Base-by-base conservation (phyloP, 2,113 vertebrate species). In the Macrotus californicus region DNA sequence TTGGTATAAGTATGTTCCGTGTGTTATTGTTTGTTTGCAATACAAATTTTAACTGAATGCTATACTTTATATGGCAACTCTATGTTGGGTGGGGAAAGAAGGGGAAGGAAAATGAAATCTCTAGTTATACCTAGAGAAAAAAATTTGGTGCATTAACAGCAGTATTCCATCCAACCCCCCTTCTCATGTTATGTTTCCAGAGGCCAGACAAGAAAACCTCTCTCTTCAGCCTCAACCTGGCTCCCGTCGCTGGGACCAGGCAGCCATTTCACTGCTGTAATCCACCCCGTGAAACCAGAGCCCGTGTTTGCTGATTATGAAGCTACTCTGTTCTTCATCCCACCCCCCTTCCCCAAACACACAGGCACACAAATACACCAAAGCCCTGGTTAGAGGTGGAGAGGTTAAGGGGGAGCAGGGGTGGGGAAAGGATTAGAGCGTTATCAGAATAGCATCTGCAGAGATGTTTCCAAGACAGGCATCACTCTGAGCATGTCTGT, bases 381-480 rank as follows among this genome's bases (percentile, higher is more conserved):
- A 95, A 82, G 29, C 79, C 72, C 56, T 48, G 46, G 66, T 31
- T 89, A 56, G 41, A 91, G 66, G 26, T 64, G 69, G 77, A 92
- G 90, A 95, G 90, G 92, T 82, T 82, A 64, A 34, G 66, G 75
- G 34, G 67, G 48, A 59, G 72, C 54, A 69, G 41, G 36, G 46
- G 82, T 0, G 16, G 72, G n/a, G 39, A 29, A 86, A 77, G 92
- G 94, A 96, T 97, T 97, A 92, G 81, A 75, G 90, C 87, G 94
- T 96, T 97, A 97, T 96, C 94, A 91, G 94, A 96, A 97, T 88
- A 96, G 95, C 92, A 93, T 97, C 93, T 97, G 92, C 89, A 95
- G 87, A 97, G 85, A 94, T 77, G 84, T 34, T 86, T 88, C 82
- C 43, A 95, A 93, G 75, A 48, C 54, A 85, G 96, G 50, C 86